Evolutionary conservation across 2,888 invertebrate genomes (phyloP).

Genomic region (Pollenia griseotomentosa): DNA sequence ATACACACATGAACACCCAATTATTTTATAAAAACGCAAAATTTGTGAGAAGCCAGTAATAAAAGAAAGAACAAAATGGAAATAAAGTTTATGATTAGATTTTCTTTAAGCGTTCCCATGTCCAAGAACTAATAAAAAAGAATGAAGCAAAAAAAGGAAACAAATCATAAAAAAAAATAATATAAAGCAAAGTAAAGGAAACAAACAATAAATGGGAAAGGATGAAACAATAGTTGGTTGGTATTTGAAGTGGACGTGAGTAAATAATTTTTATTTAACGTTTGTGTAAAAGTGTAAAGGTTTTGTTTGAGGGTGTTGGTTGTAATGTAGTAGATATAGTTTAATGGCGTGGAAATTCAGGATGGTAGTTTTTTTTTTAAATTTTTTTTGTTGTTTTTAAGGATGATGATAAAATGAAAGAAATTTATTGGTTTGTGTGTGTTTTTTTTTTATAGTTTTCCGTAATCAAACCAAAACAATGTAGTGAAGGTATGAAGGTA

Average conservation of each 20-base stretch:
- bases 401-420: conserved; percentile 69
- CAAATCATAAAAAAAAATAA: conserved; percentile 6
- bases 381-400: conserved; percentile 33
- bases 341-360: conserved; percentile 69
- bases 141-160: conserved; percentile 1
- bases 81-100: conserved; percentile 82
- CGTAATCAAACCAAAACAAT: conserved; percentile 58
- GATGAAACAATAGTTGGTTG: conserved; percentile 40
- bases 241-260: conserved; percentile 62
- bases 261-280: conserved; percentile 56
- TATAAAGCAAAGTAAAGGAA: conserved; percentile 19
- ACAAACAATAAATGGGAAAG: conserved; percentile 33
- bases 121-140: conserved; percentile 79
- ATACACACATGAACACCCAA: conserved; percentile 12
- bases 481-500: conserved; percentile 16
- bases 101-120: conserved; percentile 84
- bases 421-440: conserved; percentile 42
- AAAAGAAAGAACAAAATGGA: conserved; percentile 77
- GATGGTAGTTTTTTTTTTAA: conserved; percentile 51
- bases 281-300: conserved; percentile 21
- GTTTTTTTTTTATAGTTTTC: conserved; percentile 61
- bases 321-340: conserved; percentile 23
- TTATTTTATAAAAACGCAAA: conserved; percentile 22
- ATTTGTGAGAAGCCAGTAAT: conserved; percentile 46
- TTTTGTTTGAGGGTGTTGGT: conserved; percentile 37